Evolutionary conservation across 2,113 vertebrate species (phyloP), one percentile per base, ranked within the genome.

Genomic region (Engystomops pustulosus): DNA sequence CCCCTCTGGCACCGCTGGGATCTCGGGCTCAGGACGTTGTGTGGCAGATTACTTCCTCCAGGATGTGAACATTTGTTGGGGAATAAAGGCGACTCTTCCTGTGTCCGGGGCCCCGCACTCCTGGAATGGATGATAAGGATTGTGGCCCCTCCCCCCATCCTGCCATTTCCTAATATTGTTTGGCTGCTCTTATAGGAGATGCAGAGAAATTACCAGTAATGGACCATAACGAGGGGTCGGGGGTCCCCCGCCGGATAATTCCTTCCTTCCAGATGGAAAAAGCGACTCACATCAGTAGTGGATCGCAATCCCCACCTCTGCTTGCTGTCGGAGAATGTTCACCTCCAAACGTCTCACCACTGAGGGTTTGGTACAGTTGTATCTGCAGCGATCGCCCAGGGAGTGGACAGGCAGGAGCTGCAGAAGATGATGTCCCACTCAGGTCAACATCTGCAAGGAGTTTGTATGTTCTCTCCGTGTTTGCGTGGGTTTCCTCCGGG

Each of bases 41-140:
- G n/a, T n/a, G n/a, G n/a, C n/a, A n/a, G n/a, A n/a, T n/a, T n/a
- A n/a, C 36, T 41, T n/a, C 36, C 9, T 2, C 27, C 58, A 79
- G 55, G 77, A 79, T 62, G 77, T 44, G 38, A 79, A 65, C 47
- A 79, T 41, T 80, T 60, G 6, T 6, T 11, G 78, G 1, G 23
- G n/a, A 80, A 32, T 41, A 62, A 62, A 62, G 53, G 51, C 14
- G n/a, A 79, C 44, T 49, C 3, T 74, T 74, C 71, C 71, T 74
- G 71, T 74, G 49, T 74, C 27, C 71, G 10, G 65, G 65, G 32
- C 1, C 30, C 6, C 0, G 45, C 45, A 74, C 45, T 2, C 30
- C 17, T 65, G 65, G 8, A 68, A 32, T 68, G 10, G 69, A 51
- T 70, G 36, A 23, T 41, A 8, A 38, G 68, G 20, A 18, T 70